Conservation (phyloP, 2,888 invertebrate species). For the Brassicogethes aeneus region DNA sequence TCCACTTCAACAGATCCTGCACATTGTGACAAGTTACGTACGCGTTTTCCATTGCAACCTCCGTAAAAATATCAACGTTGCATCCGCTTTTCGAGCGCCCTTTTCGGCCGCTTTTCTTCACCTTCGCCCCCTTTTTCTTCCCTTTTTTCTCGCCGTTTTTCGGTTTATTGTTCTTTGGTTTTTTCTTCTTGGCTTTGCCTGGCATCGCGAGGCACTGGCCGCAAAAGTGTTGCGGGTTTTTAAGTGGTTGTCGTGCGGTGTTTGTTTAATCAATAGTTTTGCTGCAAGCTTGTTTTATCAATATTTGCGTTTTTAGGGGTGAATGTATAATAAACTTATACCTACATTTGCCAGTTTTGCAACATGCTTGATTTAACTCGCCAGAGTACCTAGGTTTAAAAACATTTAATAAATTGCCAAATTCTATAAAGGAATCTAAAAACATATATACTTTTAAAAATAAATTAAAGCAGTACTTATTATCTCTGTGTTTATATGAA, state of each 20-base stretch:
- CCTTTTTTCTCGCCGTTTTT: conserved; percentile 36
- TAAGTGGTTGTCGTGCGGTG: not conserved
- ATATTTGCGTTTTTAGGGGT: not conserved
- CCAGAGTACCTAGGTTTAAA: no score
- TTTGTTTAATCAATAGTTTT: not conserved
- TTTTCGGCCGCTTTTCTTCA: conserved; percentile 43
- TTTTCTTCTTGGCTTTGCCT: conserved; percentile 43
- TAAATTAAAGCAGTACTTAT: no score
- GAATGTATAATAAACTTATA: no score
- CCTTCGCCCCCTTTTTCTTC: conserved; percentile 36
- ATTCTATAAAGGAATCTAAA: no score
- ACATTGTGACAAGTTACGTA: conserved; percentile 91
- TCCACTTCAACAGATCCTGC: conserved; percentile 73
- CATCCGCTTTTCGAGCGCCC: conserved; percentile 55
- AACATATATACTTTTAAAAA: no score
- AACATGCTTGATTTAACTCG: no score
- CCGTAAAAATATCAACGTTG: conserved; percentile 77
- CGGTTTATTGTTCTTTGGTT: conserved; percentile 33
- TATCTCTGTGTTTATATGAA: no score
- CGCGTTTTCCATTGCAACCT: conserved; percentile 88
- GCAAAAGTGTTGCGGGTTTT: no score
- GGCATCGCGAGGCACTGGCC: conserved; percentile 37
- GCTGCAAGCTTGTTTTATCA: not conserved
- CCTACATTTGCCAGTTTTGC: no score
- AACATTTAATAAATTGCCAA: no score